These are phyloP conservation scores for Alligator mississippiensis DNA, from an alignment of 2,113 vertebrate genomes.

Conservation along the genomic window DNA sequence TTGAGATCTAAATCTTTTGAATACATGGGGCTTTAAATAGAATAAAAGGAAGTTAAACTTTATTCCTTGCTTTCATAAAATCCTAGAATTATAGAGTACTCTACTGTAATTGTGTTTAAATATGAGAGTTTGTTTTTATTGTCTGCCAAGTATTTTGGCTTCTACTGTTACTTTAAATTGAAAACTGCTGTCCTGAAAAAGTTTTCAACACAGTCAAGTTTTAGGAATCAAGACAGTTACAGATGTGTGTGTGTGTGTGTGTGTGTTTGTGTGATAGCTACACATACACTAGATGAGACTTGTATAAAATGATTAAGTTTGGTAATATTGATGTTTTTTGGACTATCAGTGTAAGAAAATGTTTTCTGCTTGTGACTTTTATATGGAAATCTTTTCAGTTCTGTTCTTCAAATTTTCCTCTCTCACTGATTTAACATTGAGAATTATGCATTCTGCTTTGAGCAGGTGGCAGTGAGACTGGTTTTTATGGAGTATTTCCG, in stretches of 20 bases:
- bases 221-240: neutral
- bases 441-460: neutral
- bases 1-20: neutral
- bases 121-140: slow-evolving; percentile 33
- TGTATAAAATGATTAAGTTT: neutral
- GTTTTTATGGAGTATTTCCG: neutral
- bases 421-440: neutral
- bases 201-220: slow-evolving; percentile 14
- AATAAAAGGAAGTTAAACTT: slow-evolving; percentile 28
- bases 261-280: neutral
- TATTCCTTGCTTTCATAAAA: slow-evolving; percentile 5
- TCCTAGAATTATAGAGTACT: neutral
- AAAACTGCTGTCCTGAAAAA: slow-evolving; percentile 8
- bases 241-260: neutral
- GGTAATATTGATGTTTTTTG: slow-evolving; percentile 1
- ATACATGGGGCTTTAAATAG: neutral
- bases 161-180: slow-evolving; percentile 1
- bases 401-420: neutral
- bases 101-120: neutral
- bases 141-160: slow-evolving; percentile 22
- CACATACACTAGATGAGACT: neutral
- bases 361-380: neutral
- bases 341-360: neutral
- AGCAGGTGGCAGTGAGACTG: neutral
- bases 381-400: neutral